Percentiles rank a stretch among this genome's conserved stretches.
Evolutionary conservation across 2,113 vertebrate genomes (phyloP).

Genomic region (Pterocles burchelli): DNA sequence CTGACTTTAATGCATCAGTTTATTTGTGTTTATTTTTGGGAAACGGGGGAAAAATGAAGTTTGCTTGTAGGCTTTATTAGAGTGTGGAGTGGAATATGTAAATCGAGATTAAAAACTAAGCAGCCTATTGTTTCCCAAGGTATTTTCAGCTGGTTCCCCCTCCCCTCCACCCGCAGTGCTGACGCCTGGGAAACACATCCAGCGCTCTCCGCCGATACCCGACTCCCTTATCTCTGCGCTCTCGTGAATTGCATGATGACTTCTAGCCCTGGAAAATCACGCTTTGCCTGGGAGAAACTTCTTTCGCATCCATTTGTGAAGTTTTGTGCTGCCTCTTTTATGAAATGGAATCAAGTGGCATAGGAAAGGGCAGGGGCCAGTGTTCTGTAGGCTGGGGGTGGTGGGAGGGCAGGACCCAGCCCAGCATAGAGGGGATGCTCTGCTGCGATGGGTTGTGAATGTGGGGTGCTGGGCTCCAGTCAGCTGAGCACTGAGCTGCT

Average conservation of each 20-base stretch:
- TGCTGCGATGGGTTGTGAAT: fast-evolving
- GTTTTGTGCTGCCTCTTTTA: neutral
- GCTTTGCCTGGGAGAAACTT: neutral
- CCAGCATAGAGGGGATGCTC: neutral
- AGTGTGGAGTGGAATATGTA: conserved; percentile 32
- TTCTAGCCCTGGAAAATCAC: neutral
- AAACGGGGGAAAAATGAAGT: neutral
- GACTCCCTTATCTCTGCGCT: neutral
- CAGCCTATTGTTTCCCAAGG: conserved; percentile 19
- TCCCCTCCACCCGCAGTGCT: neutral
- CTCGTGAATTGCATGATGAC: neutral
- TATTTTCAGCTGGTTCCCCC: neutral
- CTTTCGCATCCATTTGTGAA: neutral
- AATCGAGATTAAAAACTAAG: conserved; percentile 23
- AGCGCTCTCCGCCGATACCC: neutral
- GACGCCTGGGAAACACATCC: neutral
- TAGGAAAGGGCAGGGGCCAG: neutral
- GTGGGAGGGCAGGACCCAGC: neutral
- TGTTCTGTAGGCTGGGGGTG: neutral
- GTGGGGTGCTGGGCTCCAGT: neutral
- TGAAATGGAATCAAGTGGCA: fast-evolving
- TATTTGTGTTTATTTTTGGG: conserved; percentile 47
- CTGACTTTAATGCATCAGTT: neutral
- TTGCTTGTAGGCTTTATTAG: conserved; percentile 38
- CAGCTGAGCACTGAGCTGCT: neutral